Conservation (phyloP, 2,888 invertebrate species). For the Pseudococcus longispinus region DNA sequence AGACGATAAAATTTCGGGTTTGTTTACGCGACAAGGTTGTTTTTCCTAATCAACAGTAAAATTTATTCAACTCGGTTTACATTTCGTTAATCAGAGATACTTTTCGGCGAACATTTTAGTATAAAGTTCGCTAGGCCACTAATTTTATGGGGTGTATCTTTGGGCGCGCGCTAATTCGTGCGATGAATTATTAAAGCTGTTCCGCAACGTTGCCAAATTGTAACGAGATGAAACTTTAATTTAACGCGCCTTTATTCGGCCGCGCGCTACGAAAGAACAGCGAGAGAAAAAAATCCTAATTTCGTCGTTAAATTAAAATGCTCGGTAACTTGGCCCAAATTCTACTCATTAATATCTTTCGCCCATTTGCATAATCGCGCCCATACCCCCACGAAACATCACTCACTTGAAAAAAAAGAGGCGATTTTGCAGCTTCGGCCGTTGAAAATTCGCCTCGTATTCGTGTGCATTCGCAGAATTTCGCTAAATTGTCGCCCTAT, state of each 20-base stretch:
- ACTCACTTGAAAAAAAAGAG: not conserved
- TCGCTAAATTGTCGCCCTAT: not conserved
- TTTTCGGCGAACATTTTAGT: slow-evolving; percentile 10
- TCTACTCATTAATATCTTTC: slow-evolving; percentile 41
- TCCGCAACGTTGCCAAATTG: slow-evolving; percentile 35
- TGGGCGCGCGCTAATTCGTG: slow-evolving; percentile 30
- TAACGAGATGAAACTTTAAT: slow-evolving; percentile 26
- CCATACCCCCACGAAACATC: not conserved
- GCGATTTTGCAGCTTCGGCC: not conserved
- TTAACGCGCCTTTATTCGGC: not conserved
- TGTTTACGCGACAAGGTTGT: slow-evolving; percentile 21
- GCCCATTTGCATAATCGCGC: slow-evolving; percentile 33
- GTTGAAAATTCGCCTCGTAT: not conserved
- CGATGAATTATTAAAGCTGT: slow-evolving; percentile 41
- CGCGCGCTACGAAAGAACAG: not conserved
- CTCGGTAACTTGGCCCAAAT: slow-evolving; percentile 36
- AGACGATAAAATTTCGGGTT: not conserved
- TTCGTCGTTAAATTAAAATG: slow-evolving; percentile 42
- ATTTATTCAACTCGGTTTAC: slow-evolving; percentile 34
- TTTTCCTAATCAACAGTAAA: slow-evolving; percentile 28
- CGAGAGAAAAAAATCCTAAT: slow-evolving; percentile 8
- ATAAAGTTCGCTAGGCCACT: slow-evolving; percentile 19
- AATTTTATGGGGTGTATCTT: slow-evolving; percentile 32
- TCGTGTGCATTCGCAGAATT: not conserved
- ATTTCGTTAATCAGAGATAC: slow-evolving; percentile 38